Evolutionary conservation across 2,888 invertebrate species (phyloP), one percentile per base, ranked within the genome.

Genomic region (Octodonta nipae): DNA sequence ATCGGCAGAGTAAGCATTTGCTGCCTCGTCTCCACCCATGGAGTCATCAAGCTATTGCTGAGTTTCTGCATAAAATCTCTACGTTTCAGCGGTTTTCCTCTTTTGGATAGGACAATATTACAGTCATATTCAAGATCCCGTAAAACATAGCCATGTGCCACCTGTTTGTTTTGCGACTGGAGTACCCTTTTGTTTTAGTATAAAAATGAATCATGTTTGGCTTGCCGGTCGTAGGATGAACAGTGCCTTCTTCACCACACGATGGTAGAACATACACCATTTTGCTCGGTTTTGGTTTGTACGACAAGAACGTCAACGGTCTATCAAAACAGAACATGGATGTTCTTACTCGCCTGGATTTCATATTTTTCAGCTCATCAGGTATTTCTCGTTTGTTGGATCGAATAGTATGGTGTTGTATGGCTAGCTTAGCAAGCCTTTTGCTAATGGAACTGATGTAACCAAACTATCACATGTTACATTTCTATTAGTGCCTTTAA

Each of bases 91-190:
- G n/a, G n/a, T n/a, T n/a, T n/a, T n/a, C n/a, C n/a, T n/a, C n/a
- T n/a, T n/a, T n/a, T n/a, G n/a, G n/a, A n/a, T n/a, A n/a, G n/a
- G 17, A 8, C 8, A 17, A 6, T 17, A 17, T 17, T 5, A 17
- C 8, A 6, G 8, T 17, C 5, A 28, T 28, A 17, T 24, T 13
- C 8, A 22, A n/a, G 24, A 30, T 27, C 5, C 13, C 13, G 13
- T 27, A 27, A 11, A 27, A 11, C 5, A 27, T 4, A 12, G 13
- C 11, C 13, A 30, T 12, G 8, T 8, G 8, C 30, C 30, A 30
- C 10, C 30, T 30, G 6, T 11, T 7, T 10, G 30, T 22, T 30
- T 30, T 30, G 13, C 24, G 20, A 10, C 8, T 24, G 2, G 14
- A 7, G 15, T 15, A 6, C 8, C n/a, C 6, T 12, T 30, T 20